Base-by-base conservation (phyloP, 2,888 invertebrate genomes). In the Allacma fusca region DNA sequence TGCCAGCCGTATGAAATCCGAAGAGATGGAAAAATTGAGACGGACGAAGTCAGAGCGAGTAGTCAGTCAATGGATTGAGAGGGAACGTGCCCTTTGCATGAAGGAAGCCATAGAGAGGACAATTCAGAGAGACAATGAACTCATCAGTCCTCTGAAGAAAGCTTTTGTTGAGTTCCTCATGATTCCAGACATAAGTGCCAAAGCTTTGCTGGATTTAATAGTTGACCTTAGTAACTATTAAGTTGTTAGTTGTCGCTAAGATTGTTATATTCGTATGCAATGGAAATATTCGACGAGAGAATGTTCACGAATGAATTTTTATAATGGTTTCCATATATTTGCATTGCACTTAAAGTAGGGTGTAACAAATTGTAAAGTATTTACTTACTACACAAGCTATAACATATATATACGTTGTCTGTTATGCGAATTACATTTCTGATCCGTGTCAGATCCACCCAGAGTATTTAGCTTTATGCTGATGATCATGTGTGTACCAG, bases 131-230 rank as follows among this genome's bases (percentile, higher is more conserved):
- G 75, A 78, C n/a, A 80, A 80, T 73, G 80, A 83, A 40, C 80
- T 81, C 12, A 84, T 84, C 70, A 80, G 82, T 68, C 84, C 84
- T n/a, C 78, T 81, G 43, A 81, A 81, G 62, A 80, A 82, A 78
- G 76, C 81, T 2, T 83, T 82, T 76, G 80, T 83, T 62, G 84
- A 84, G 70, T 83, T 84, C 79, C 78, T 84, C 69, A 80, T 83
- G 79, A 80, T 80, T 59, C 80, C 82, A 68, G 82, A 82, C 76
- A 80, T 81, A 75, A 82, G 84, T 84, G 84, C 84, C 83, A 83
- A 81, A 83, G 78, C 80, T 50, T 78, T 84, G 65, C 78, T 84
- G 76, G 83, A 83, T 26, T 81, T 84, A 79, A 29, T 84, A 69
- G 79, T 84, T 68, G 84, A 84, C 29, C 26, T 77, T 29, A 34